Evolutionary conservation across 2,797 vertebrate genomes (phyloP).

Genomic region (Todus mexicanus): DNA sequence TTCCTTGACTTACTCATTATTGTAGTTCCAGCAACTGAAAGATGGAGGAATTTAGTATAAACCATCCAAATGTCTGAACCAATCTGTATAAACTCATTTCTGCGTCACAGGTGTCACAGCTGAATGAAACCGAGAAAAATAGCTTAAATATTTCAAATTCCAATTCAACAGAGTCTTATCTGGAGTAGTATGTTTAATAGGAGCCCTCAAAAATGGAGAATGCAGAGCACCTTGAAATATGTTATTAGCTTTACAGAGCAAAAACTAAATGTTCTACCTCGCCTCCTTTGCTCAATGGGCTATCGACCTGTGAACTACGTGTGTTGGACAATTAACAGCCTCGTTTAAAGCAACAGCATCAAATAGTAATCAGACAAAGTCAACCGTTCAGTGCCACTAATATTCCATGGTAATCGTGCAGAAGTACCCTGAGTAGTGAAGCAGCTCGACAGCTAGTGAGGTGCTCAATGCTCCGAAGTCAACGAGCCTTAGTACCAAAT

Average conservation of each 20-base stretch:
- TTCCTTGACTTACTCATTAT: neutral
- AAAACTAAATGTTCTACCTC: neutral
- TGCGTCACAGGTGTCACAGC: neutral
- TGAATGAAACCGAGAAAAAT: neutral
- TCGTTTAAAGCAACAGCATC: neutral
- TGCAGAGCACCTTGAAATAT: neutral
- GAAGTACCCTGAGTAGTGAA: neutral
- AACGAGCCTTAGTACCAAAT: neutral
- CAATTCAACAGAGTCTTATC: neutral
- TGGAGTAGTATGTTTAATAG: neutral
- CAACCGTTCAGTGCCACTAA: neutral
- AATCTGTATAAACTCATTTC: neutral
- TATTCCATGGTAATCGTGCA: neutral
- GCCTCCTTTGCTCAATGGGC: neutral
- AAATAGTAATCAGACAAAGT: neutral
- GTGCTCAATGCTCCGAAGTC: neutral
- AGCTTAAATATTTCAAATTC: neutral
- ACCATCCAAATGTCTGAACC: neutral
- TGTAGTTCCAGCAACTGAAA: neutral
- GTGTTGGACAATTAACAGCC: neutral
- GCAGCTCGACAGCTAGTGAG: neutral
- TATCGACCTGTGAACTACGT: neutral
- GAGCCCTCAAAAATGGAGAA: neutral
- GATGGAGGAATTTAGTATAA: neutral
- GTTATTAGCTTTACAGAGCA: neutral